Conservation (phyloP, 30 jellyfish, hydroid and myxozoan genomes). For the Cassiopea andromeda region DNA sequence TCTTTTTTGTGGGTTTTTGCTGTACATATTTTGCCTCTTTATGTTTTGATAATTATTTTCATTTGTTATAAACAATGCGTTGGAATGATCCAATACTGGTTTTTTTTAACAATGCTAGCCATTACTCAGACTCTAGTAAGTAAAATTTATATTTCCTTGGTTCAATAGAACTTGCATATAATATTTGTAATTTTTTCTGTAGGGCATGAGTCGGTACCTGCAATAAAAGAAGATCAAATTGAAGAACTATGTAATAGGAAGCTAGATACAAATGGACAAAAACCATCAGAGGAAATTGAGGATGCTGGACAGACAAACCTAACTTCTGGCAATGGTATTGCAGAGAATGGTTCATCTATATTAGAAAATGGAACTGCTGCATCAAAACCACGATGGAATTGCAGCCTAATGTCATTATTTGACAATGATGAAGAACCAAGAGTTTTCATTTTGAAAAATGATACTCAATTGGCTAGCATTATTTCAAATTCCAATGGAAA, state of each 20-base stretch:
- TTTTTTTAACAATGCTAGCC: too few species aligned
- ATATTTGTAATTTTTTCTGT: too few species aligned
- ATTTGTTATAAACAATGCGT: too few species aligned
- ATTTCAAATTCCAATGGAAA: slow-evolving; percentile 26
- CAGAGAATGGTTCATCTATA: background rate
- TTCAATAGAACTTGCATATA: too few species aligned
- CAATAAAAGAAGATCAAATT: background rate
- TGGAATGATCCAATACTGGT: too few species aligned
- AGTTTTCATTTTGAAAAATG: slow-evolving; percentile 39
- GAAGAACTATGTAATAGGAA: background rate
- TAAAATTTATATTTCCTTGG: too few species aligned
- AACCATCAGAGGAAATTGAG: background rate
- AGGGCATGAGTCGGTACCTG: background rate
- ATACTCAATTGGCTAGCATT: slow-evolving; percentile 28
- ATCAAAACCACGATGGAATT: slow-evolving; percentile 29
- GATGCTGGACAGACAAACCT: background rate
- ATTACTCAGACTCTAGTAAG: too few species aligned
- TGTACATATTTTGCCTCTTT: too few species aligned
- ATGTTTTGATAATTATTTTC: too few species aligned
- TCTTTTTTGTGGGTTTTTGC: too few species aligned
- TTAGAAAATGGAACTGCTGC: background rate
- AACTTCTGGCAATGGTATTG: background rate
- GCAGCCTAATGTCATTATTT: slow-evolving; percentile 22
- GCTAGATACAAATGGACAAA: background rate
- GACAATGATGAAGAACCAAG: background rate